Conservation (phyloP, 2,797 vertebrate genomes). For the Hirundo rustica region DNA sequence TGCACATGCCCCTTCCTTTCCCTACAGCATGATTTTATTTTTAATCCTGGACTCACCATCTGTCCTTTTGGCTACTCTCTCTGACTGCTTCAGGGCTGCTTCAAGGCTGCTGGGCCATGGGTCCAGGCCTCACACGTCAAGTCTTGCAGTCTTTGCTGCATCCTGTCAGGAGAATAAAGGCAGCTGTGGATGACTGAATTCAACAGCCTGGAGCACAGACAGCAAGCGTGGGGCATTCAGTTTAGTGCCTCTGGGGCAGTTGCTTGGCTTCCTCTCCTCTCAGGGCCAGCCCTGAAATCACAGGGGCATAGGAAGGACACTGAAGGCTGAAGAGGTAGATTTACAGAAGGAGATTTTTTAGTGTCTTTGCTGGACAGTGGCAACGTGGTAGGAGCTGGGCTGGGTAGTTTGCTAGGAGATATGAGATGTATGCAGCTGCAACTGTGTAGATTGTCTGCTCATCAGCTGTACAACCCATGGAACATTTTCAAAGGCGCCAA, state of each 20-base stretch:
- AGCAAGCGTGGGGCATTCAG: neutral
- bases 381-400: neutral
- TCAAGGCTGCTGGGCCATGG: conserved; percentile 37
- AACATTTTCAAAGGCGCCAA: conserved; percentile 8
- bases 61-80: conserved; percentile 64
- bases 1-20: conserved; percentile 39
- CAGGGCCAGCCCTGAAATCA: neutral
- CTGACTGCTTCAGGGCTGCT: conserved; percentile 62
- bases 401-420: neutral
- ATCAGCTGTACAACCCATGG: neutral
- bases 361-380: neutral
- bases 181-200: neutral
- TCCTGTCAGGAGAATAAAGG: conserved; percentile 29
- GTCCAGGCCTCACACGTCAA: conserved; percentile 27
- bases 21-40: conserved; percentile 50
- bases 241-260: neutral
- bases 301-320: neutral
- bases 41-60: conserved; percentile 53
- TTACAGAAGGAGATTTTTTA: neutral
- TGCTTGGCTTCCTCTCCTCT: neutral
- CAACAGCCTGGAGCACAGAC: neutral
- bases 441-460: neutral
- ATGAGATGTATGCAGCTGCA: neutral
- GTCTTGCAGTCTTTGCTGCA: conserved; percentile 34
- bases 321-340: neutral